Evolutionary conservation across 2,113 vertebrate genomes (phyloP).

Genomic region (Syngnathoides biaculeatus): DNA sequence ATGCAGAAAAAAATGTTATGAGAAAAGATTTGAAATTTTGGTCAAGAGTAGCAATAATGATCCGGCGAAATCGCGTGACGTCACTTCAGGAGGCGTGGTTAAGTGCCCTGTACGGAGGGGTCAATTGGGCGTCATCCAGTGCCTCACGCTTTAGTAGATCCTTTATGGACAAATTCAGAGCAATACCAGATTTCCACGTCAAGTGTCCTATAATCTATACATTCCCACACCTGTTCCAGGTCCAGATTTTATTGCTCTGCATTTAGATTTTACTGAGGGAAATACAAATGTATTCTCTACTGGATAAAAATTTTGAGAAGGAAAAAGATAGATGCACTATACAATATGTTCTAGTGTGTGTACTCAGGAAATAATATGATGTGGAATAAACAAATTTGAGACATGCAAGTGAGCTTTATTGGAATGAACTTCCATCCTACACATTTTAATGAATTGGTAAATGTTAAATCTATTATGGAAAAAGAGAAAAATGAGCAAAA

Average conservation of each 20-base stretch:
- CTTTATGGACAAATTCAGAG: neutral
- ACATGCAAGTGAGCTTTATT: conserved; percentile 1
- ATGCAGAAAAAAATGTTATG: no score
- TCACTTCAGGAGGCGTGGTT: no score
- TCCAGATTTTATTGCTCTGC: neutral
- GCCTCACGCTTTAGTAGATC: neutral
- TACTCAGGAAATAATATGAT: neutral
- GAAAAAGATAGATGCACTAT: no score
- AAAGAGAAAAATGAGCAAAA: no score
- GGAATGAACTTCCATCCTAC: neutral
- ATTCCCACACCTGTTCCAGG: neutral
- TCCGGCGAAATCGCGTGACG: no score
- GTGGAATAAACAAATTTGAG: conserved; percentile 75
- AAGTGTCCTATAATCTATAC: neutral
- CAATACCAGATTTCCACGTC: neutral
- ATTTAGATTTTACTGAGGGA: neutral
- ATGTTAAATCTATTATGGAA: no score
- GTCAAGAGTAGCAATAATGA: no score
- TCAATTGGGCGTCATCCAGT: neutral
- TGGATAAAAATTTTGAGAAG: no score
- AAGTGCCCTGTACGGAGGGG: no score
- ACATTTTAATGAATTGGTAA: neutral
- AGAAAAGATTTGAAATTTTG: no score
- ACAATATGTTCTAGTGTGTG: no score
- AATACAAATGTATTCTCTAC: neutral